Conservation (phyloP, 2,888 invertebrate genomes). For the Nomada fucata region DNA sequence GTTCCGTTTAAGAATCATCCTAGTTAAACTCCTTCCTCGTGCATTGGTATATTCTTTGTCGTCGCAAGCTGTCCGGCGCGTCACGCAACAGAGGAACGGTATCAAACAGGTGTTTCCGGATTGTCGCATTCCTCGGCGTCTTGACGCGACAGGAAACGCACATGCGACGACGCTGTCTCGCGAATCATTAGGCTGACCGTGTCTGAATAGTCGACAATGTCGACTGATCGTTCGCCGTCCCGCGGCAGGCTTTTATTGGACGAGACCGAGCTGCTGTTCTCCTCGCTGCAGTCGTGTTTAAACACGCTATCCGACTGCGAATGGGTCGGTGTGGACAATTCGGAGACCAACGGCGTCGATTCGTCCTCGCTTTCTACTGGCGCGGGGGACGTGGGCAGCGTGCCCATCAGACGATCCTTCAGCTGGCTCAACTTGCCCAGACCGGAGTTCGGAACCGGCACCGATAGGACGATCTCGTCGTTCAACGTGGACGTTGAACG, state of each 20-base stretch:
- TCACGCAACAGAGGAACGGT: conserved; percentile 4
- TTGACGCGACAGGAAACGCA: conserved; percentile 70
- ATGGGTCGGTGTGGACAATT: conserved; percentile 82
- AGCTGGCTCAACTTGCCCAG: conserved; percentile 75
- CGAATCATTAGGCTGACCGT: conserved; percentile 72
- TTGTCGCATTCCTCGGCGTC: conserved; percentile 79
- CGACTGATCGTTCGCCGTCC: conserved; percentile 68
- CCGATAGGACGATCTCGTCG: conserved; percentile 69
- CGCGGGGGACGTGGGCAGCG: conserved; percentile 45
- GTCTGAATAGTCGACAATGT: conserved; percentile 69
- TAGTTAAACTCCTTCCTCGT: conserved; percentile 4
- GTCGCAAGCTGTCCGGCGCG: background rate
- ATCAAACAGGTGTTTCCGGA: conserved; percentile 82
- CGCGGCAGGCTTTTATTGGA: conserved; percentile 71
- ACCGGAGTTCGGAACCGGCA: conserved; percentile 70
- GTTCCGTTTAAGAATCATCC: conserved; percentile 26
- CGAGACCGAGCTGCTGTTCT: conserved; percentile 73
- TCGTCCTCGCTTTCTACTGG: conserved; percentile 87
- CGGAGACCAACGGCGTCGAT: conserved; percentile 88
- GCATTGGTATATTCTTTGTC: background rate
- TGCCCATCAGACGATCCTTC: conserved; percentile 74
- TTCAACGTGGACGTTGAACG: conserved; percentile 62
- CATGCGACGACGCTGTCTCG: conserved; percentile 61
- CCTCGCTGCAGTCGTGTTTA: conserved; percentile 69
- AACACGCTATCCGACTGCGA: conserved; percentile 78